Evolutionary conservation across 1,140 invertebrate genomes (phyloP), one percentile per base, ranked within the genome.

Genomic region (Drosophila burlai): DNA sequence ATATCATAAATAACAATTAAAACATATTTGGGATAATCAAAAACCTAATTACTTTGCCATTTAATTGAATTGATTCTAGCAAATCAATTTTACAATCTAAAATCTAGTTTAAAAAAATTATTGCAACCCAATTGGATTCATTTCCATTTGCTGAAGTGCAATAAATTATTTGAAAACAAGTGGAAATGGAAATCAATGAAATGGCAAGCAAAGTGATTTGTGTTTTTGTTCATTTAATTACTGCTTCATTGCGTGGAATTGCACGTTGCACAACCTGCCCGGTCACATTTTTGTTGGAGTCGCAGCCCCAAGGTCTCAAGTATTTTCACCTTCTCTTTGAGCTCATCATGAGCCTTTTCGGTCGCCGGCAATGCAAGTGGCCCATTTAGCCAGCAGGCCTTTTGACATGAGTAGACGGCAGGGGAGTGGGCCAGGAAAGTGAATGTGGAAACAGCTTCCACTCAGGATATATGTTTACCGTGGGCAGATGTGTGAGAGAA

Each of bases 391-490:
- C 50, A 24, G 64, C 42, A 50, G 75, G 43, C 75, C 65, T 49
- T 78, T 69, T 61, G 55, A 65, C 65, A 76, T 60, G 82, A 69
- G 66, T 69, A 46, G 65, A 34, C 67, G 29, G 49, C 34, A 24
- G 31, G 24, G 47, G 38, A 18, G n/a, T 26, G 31, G n/a, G 13
- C 42, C n/a, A 3, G 69, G 45, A 42, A 72, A 73, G 52, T 72
- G 69, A 73, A 73, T 72, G 74, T 83, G 68, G 45, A 84, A 81
- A 81, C 79, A 64, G 67, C 55, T 76, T 68, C 59, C 84, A 89
- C 85, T 90, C 74, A 62, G 76, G 63, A 72, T 65, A 89, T 84
- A 71, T 89, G 84, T 89, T 89, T 81, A 81, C 73, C 81, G 72
- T 78, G 76, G 54, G 59, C 58, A 74, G 77, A 69, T 83, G 72